phyloP scores from a whole-genome alignment of 2,797 vertebrate genomes.

The Melanotaenia trifasciata region DNA sequence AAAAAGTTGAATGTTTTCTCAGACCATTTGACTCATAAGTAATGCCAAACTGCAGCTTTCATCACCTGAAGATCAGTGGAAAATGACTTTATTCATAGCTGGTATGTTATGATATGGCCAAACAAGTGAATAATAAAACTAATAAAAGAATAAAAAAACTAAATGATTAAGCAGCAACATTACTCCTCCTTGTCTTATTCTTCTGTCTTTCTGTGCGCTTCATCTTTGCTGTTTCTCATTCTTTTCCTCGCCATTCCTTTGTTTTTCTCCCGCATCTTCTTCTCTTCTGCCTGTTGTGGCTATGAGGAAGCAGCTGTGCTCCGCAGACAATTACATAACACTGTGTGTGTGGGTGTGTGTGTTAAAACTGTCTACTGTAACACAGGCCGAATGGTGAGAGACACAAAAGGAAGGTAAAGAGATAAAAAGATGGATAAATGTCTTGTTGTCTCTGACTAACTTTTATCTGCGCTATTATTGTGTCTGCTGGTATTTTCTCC shows the following conservation, averaged over 20 bases:
- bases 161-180: not conserved
- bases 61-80: not conserved
- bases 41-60: not conserved
- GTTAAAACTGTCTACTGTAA: constrained; percentile 7
- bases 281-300: constrained; percentile 42
- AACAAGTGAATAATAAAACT: not conserved
- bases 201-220: not conserved
- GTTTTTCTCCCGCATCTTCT: constrained; percentile 33
- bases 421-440: constrained; percentile 1
- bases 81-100: too few species aligned
- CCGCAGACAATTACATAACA: constrained; percentile 77
- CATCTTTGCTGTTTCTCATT: constrained; percentile 8
- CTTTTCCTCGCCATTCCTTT: constrained; percentile 44
- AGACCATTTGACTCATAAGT: not conserved
- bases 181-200: not conserved
- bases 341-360: constrained; percentile 14
- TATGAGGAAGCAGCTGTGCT: constrained; percentile 75
- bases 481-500: constrained; percentile 48
- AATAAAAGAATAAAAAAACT: too few species aligned
- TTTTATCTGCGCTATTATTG: constrained; percentile 36
- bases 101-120: too few species aligned
- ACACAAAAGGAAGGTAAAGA: constrained; percentile 3
- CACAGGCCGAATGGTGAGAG: constrained; percentile 1
- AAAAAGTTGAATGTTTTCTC: not conserved
- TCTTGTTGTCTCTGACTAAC: constrained; percentile 30